Conservation (phyloP, 2,888 invertebrate genomes). For the Limenitis camilla region DNA sequence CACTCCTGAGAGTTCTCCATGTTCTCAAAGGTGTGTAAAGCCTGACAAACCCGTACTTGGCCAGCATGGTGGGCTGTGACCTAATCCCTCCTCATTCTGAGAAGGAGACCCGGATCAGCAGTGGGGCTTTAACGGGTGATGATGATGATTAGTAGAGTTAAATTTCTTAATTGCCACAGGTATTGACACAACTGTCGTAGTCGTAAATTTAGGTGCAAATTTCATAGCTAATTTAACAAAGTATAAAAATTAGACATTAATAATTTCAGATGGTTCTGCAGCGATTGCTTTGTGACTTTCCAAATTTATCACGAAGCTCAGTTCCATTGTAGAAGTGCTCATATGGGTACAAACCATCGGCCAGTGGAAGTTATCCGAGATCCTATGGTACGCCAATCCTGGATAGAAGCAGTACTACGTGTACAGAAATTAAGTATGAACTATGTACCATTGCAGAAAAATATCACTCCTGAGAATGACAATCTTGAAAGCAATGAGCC, state of each 20-base stretch:
- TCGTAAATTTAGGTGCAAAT: background rate
- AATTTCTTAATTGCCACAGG: too few species aligned
- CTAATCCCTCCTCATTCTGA: too few species aligned
- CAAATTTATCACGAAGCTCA: slow-evolving; percentile 60
- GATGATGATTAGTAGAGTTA: too few species aligned
- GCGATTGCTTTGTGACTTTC: slow-evolving; percentile 42
- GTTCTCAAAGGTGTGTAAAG: too few species aligned
- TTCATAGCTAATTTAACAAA: background rate
- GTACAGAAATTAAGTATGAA: slow-evolving; percentile 39
- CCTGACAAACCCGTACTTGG: too few species aligned
- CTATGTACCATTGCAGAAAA: background rate
- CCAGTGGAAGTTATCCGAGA: slow-evolving; percentile 48
- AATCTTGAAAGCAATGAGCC: background rate
- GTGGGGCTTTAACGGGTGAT: too few species aligned
- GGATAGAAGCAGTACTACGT: slow-evolving; percentile 41
- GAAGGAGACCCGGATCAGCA: too few species aligned
- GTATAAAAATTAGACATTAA: background rate
- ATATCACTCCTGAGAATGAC: too few species aligned
- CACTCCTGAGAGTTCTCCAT: too few species aligned
- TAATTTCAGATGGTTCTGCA: slow-evolving; percentile 56
- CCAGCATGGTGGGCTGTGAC: too few species aligned
- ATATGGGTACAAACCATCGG: slow-evolving; percentile 33
- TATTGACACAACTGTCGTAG: too few species aligned
- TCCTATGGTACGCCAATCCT: slow-evolving; percentile 38
- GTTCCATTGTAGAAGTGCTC: slow-evolving; percentile 50